A percentile compares a stretch with the other conserved stretches of the same genome.
phyloP scores from a whole-genome alignment of 2,888 invertebrate species.

The Thereva nobilitata region DNA sequence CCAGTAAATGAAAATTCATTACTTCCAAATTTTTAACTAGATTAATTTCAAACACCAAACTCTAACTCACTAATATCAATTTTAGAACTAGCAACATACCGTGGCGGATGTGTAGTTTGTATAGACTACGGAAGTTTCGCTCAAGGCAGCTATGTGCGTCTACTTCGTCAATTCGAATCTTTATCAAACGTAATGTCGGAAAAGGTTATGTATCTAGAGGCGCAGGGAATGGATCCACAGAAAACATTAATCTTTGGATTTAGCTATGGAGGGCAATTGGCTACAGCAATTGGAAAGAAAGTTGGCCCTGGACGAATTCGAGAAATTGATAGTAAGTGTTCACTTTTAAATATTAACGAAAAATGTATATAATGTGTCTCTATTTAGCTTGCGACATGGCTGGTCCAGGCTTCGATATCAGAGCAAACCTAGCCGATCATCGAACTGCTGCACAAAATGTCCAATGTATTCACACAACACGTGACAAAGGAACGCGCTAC shows the following conservation, averaged over 20 bases:
- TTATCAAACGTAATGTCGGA: constrained; percentile 48
- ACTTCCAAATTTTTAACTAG: too few species aligned
- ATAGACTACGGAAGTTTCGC: constrained; percentile 53
- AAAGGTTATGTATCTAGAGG: constrained; percentile 47
- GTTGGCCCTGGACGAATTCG: constrained; percentile 47
- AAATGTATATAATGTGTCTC: neutral
- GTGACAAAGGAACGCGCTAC: constrained; percentile 53
- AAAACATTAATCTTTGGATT: constrained; percentile 55
- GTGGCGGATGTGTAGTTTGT: constrained; percentile 55
- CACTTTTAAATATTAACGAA: neutral
- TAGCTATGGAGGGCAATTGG: constrained; percentile 55
- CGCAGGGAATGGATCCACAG: constrained; percentile 49
- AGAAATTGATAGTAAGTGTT: constrained; percentile 53
- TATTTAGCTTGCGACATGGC: constrained; percentile 55
- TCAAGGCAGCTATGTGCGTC: constrained; percentile 50
- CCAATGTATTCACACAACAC: constrained; percentile 54
- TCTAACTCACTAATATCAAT: constrained; percentile 16
- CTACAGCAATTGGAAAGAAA: constrained; percentile 50
- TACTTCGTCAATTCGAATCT: constrained; percentile 49
- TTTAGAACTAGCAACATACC: constrained; percentile 51
- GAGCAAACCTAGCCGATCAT: constrained; percentile 46
- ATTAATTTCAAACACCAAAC: too few species aligned
- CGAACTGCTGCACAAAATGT: constrained; percentile 52
- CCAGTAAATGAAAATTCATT: too few species aligned
- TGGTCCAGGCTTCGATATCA: constrained; percentile 55